Evolutionary conservation across 2,113 vertebrate genomes (phyloP).

Genomic region (Psittacula cyanocephala): DNA sequence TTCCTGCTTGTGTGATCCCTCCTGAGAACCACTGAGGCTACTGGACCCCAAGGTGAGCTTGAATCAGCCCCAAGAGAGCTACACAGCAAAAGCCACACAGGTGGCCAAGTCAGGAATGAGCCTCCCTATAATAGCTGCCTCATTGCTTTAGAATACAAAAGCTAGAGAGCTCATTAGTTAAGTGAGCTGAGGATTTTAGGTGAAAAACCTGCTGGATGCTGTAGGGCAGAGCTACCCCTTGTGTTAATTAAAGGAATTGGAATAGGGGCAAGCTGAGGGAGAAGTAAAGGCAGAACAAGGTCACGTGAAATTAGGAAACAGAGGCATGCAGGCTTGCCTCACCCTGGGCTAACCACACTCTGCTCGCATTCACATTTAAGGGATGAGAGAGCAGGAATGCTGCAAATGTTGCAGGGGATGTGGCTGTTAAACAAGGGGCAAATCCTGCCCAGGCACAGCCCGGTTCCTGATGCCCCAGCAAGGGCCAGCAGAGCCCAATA

Average conservation of each 20-base stretch:
- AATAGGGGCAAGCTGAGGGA: neutral
- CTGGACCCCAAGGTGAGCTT: neutral
- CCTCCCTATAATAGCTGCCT: neutral
- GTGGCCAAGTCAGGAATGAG: neutral
- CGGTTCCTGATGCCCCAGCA: neutral
- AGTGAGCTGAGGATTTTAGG: neutral
- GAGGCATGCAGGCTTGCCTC: neutral
- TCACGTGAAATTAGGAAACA: neutral
- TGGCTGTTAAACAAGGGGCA: accelerated
- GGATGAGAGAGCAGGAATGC: neutral
- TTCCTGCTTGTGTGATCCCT: neutral
- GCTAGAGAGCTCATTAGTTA: neutral
- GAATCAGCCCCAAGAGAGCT: neutral
- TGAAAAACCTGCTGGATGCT: neutral
- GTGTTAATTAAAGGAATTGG: neutral
- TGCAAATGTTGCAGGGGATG: accelerated
- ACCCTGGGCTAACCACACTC: too few relatives aligned
- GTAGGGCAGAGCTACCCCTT: neutral
- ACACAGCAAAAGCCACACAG: neutral
- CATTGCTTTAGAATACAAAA: neutral
- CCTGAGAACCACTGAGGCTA: neutral
- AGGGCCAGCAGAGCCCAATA: neutral
- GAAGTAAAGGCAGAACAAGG: neutral
- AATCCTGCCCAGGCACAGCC: neutral
- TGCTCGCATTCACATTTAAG: neutral